phyloP scores from a whole-genome alignment of 2,888 invertebrate genomes.

The Mayetiola destructor region DNA sequence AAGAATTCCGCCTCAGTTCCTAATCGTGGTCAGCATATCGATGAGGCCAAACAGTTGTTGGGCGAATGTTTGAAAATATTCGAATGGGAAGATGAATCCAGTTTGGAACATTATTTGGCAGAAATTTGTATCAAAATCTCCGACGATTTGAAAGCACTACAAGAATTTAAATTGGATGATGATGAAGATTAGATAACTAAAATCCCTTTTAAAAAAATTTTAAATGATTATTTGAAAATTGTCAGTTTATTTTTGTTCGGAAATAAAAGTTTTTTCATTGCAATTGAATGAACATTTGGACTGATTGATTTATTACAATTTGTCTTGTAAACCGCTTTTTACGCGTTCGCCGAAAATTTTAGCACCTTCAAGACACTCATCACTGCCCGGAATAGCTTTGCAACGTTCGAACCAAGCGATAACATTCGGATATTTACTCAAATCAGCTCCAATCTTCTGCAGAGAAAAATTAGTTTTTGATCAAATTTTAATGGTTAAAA shows the following conservation, averaged over 20 bases:
- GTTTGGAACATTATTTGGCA: slow-evolving; percentile 31
- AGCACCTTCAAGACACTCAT: background rate
- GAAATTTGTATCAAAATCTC: slow-evolving; percentile 19
- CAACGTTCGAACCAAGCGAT: background rate
- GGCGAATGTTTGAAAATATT: slow-evolving; percentile 51
- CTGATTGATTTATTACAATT: background rate
- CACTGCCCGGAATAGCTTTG: background rate
- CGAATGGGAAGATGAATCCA: slow-evolving; percentile 43
- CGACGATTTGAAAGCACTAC: background rate
- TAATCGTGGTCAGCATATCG: slow-evolving; percentile 36
- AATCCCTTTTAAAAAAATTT: background rate
- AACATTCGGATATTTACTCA: background rate
- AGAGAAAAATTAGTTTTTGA: background rate
- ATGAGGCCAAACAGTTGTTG: slow-evolving; percentile 47
- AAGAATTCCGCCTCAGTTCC: slow-evolving; percentile 41
- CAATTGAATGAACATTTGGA: background rate
- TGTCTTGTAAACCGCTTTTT: background rate
- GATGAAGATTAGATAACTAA: background rate
- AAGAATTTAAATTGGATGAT: background rate
- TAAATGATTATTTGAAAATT: background rate
- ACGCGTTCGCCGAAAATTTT: background rate
- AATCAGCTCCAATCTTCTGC: background rate
- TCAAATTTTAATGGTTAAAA: background rate
- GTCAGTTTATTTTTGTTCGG: background rate
- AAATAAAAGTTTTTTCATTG: background rate